Base-by-base conservation (phyloP, 2,888 invertebrate genomes). In the Caenorhabditis drosophilae region DNA sequence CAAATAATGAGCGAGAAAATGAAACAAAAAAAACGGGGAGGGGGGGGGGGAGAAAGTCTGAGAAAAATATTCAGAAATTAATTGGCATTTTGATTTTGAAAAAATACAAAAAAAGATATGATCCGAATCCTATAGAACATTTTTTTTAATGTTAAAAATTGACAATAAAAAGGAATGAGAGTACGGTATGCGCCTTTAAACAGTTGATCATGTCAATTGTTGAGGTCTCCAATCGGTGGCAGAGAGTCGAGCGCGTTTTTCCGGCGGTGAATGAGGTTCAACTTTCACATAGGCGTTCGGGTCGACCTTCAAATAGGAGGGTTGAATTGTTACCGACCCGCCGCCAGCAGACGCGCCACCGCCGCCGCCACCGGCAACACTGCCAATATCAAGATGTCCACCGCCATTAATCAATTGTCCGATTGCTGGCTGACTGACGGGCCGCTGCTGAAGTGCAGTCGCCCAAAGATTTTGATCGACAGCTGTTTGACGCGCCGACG, bases 231-330 rank as follows among this genome's bases (percentile, higher is more conserved):
- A 76, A 45, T 75, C 78, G n/a, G 68, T 61, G 20, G 60, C 45
- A 11, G 62, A 48, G 15, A 77, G 59, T 20, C 81, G 63, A 2
- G 78, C 55, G 15, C 82, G 68, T 67, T 82, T 82, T 49, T 81
- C 76, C n/a, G 76, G 76, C 35, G 81, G 81, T 25, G 81, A 75
- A 31, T 77, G 70, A 15, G 74, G 73, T 58, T 82, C 82, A 35
- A 76, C 48, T 53, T 81, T 81, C 50, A 81, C 70, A 63, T 79
- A 81, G 16, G 69, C 49, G 20, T 61, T 60, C 40, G 70, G 73
- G 31, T 64, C 64, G 20, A 64, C 31, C 40, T 63, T 63, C 22
- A 57, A 12, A 34, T 62, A 23, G 35, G 9, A 11, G 20, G 40
- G 35, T 15, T 27, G 25, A n/a, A n/a, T 57, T 56, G 18, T 25